Evolutionary conservation across 1,140 invertebrate species (phyloP).

Genomic region (Pteromalus puparum): DNA sequence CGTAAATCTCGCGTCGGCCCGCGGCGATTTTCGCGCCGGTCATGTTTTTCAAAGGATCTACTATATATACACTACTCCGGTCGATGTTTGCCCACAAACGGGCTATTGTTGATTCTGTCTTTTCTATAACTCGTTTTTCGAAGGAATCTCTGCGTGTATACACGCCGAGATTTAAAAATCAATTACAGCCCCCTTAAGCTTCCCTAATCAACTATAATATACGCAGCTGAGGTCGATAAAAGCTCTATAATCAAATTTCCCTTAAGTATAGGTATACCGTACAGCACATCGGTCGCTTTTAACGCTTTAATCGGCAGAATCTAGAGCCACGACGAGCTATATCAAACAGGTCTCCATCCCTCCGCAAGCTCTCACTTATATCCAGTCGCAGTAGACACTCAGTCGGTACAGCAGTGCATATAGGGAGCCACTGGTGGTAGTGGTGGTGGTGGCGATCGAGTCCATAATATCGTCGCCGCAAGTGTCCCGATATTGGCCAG

Average conservation of each 20-base stretch:
- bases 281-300: too few species aligned
- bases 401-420: background rate
- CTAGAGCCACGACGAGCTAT: background rate
- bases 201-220: too few species aligned
- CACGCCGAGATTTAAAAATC: too few species aligned
- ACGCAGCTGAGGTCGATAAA: too few species aligned
- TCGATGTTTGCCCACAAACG: background rate
- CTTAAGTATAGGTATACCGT: too few species aligned
- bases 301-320: too few species aligned
- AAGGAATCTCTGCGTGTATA: too few species aligned
- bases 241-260: too few species aligned
- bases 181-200: too few species aligned
- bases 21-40: conserved; percentile 33
- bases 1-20: conserved; percentile 29
- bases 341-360: background rate
- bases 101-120: background rate
- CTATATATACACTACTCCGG: background rate
- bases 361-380: background rate
- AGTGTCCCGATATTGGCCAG: conserved; percentile 11
- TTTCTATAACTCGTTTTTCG: background rate
- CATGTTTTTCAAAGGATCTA: background rate
- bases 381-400: background rate
- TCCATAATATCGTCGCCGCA: conserved; percentile 30
- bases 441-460: background rate
- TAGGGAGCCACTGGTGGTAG: too few species aligned